A percentile compares a stretch with the other conserved stretches of the same genome.
phyloP scores from a whole-genome alignment of 2,797 vertebrate species.

The Sebastes flavidus region DNA sequence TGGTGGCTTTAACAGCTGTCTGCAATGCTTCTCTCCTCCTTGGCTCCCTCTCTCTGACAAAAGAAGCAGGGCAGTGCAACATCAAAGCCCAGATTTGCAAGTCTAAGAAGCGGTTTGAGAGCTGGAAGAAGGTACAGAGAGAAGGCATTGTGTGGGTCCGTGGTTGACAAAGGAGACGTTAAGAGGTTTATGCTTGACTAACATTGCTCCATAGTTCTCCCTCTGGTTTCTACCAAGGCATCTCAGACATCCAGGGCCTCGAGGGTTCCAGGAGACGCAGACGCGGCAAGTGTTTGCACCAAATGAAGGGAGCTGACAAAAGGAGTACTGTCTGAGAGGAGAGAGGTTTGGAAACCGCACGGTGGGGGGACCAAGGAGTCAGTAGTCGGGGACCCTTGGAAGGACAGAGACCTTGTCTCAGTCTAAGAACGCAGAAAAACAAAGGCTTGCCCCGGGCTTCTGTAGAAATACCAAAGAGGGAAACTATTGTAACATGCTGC shows the following conservation, averaged over 20 bases:
- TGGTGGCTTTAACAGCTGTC: slow-evolving; percentile 75
- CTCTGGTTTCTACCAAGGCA: slow-evolving; percentile 68
- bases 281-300: slow-evolving; percentile 65
- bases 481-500: slow-evolving; percentile 5
- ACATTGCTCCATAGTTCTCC: slow-evolving; percentile 67
- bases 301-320: slow-evolving; percentile 58
- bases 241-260: slow-evolving; percentile 65
- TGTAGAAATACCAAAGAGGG: slow-evolving; percentile 1
- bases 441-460: slow-evolving; percentile 18
- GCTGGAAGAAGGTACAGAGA: slow-evolving; percentile 74
- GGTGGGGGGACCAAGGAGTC: slow-evolving; percentile 40
- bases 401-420: slow-evolving; percentile 41
- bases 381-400: slow-evolving; percentile 39
- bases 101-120: slow-evolving; percentile 76
- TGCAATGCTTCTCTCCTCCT: slow-evolving; percentile 61
- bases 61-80: slow-evolving; percentile 66
- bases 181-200: slow-evolving; percentile 73
- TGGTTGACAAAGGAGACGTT: slow-evolving; percentile 71
- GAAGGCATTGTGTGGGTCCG: slow-evolving; percentile 68
- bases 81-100: slow-evolving; percentile 79
- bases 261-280: slow-evolving; percentile 57
- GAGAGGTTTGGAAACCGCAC: slow-evolving; percentile 54
- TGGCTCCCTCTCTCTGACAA: slow-evolving; percentile 63
- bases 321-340: slow-evolving; percentile 61
- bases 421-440: slow-evolving; percentile 20